phyloP scores from a whole-genome alignment of 2,113 vertebrate genomes.

The Heloderma charlesbogerti region DNA sequence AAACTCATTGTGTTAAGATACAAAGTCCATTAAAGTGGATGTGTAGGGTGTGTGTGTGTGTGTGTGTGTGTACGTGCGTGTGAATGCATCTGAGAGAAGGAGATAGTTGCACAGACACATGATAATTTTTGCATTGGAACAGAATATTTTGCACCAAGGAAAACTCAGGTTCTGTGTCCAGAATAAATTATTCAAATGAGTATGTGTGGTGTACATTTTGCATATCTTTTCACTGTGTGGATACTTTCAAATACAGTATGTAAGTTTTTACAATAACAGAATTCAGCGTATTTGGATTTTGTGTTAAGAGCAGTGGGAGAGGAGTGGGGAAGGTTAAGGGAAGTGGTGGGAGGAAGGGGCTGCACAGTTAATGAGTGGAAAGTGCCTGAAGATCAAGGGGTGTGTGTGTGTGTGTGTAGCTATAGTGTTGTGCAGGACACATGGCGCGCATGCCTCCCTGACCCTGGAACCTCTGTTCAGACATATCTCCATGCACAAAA shows the following conservation, averaged over 20 bases:
- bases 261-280: not conserved
- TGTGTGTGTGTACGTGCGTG: too few relatives aligned
- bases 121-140: not conserved
- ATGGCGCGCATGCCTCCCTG: not conserved
- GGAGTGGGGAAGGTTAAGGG: too few relatives aligned
- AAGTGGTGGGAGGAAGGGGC: not conserved
- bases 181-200: not conserved
- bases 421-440: not conserved
- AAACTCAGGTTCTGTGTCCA: not conserved
- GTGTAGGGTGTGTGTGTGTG: not conserved
- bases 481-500: not conserved
- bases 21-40: not conserved
- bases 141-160: not conserved
- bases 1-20: not conserved
- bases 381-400: not conserved
- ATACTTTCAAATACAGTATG: not conserved
- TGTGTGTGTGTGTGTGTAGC: not conserved
- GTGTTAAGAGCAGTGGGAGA: not conserved
- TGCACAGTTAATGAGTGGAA: not conserved
- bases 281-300: not conserved
- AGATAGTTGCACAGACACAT: too few relatives aligned
- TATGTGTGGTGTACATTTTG: too few relatives aligned
- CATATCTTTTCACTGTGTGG: not conserved
- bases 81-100: not conserved
- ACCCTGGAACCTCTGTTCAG: not conserved